Percentiles rank a stretch among this genome's conserved stretches.
Evolutionary conservation across 2,888 invertebrate genomes (phyloP).

Genomic region (Athrips mouffetella): DNA sequence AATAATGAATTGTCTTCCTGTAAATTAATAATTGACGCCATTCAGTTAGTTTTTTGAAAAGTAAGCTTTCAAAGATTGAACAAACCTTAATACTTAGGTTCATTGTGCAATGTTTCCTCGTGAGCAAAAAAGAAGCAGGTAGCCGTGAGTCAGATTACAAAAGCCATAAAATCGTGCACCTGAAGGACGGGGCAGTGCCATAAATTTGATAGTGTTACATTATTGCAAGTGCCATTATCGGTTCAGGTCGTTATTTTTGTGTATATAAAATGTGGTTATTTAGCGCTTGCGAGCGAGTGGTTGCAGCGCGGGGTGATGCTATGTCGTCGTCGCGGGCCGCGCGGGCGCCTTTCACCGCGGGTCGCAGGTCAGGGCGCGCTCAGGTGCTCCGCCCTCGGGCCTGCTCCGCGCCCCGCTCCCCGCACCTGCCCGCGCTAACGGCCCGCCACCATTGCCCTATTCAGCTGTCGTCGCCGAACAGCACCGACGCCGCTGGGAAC

Average conservation of each 20-base stretch:
- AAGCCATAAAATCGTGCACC: constrained; percentile 3
- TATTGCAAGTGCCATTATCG: constrained; percentile 15
- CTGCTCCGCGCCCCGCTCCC: constrained; percentile 31
- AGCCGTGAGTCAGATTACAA: constrained; percentile 8
- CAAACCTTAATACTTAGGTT: no score
- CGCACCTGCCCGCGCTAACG: constrained; percentile 46
- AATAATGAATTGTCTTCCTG: no score
- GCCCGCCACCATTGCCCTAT: constrained; percentile 70
- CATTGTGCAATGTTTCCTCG: no score
- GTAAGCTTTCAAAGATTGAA: no score
- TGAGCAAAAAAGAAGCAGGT: constrained; percentile 9
- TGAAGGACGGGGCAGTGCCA: constrained; percentile 7
- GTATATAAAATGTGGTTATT: constrained; percentile 52
- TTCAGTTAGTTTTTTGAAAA: no score
- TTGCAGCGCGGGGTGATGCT: constrained; percentile 39
- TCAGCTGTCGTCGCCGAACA: constrained; percentile 47
- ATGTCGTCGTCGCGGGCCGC: constrained; percentile 52
- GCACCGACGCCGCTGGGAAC: constrained; percentile 60
- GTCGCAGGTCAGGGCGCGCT: constrained; percentile 78
- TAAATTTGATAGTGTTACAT: constrained; percentile 13
- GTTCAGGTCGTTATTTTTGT: constrained; percentile 42
- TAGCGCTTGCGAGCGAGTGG: constrained; percentile 27
- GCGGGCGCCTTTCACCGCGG: constrained; percentile 75
- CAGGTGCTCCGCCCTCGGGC: constrained; percentile 73
- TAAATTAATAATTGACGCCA: no score